Conservation (phyloP, 2,113 vertebrate species). For the Perca flavescens region DNA sequence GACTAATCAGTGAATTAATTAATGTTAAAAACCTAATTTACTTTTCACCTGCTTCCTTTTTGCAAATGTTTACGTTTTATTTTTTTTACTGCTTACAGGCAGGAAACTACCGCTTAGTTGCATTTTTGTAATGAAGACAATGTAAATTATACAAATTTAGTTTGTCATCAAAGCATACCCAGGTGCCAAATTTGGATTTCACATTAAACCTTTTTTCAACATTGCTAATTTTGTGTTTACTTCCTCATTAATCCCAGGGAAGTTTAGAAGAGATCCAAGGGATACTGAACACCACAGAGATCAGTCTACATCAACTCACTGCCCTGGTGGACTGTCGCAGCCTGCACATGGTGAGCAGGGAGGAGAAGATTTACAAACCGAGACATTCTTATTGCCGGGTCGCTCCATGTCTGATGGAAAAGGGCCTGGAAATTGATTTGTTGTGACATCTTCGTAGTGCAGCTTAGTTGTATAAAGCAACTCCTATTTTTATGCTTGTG, state of each 20-base stretch:
- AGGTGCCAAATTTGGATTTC: constrained; percentile 6
- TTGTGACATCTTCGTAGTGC: constrained; percentile 47
- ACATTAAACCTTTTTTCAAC: constrained; percentile 32
- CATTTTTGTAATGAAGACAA: background rate
- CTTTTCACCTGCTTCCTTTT: background rate
- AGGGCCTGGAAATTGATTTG: constrained; percentile 5
- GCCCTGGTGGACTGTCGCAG: constrained; percentile 98
- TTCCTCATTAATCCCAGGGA: constrained; percentile 81
- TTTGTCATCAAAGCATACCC: background rate
- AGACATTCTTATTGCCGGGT: constrained; percentile 1
- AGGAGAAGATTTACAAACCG: background rate
- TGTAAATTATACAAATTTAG: background rate
- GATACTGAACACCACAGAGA: constrained; percentile 93
- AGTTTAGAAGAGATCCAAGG: constrained; percentile 91
- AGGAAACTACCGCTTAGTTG: background rate
- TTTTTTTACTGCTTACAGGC: background rate
- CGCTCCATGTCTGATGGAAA: constrained; percentile 9
- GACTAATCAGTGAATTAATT: constrained; percentile 11
- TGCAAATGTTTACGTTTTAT: background rate
- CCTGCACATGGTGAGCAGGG: constrained; percentile 93
- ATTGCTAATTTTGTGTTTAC: background rate
- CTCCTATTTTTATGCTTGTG: constrained; percentile 29
- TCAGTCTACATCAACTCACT: constrained; percentile 95
- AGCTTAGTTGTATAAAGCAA: constrained; percentile 36
- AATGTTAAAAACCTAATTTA: background rate